A percentile compares a stretch with the other conserved stretches of the same genome.
These are phyloP conservation scores for Cecropterus lyciades DNA, from an alignment of 1,140 invertebrate genomes.

Conservation along the genomic window DNA sequence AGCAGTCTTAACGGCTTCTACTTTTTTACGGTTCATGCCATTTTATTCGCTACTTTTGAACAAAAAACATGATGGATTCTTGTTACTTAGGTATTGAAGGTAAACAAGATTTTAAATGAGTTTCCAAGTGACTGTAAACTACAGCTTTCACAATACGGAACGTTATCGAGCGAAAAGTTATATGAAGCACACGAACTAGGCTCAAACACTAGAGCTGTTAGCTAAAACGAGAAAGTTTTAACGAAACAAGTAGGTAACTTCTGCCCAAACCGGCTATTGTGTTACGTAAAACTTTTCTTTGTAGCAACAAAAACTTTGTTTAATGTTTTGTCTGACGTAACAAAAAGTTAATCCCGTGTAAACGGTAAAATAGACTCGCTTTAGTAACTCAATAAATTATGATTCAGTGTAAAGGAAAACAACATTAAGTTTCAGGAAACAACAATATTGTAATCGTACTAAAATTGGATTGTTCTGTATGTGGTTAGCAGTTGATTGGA, in stretches of 20 bases:
- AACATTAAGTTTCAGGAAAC: conserved; percentile 20
- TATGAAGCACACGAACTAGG: conserved; percentile 28
- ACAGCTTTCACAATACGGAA: conserved; percentile 7
- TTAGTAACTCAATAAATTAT: conserved; percentile 15
- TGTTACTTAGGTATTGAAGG: background rate
- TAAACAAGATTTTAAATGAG: conserved; percentile 12
- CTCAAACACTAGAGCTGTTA: conserved; percentile 31
- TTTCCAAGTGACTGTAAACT: background rate
- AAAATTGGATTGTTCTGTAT: conserved; percentile 17
- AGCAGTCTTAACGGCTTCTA: conserved; percentile 1
- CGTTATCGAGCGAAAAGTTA: conserved; percentile 9
- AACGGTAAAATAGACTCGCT: conserved; percentile 26
- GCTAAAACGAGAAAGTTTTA: conserved; percentile 36
- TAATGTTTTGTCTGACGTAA: conserved; percentile 32
- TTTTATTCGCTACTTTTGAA: conserved; percentile 14
- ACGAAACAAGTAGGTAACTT: conserved; percentile 30
- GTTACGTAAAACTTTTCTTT: conserved; percentile 34
- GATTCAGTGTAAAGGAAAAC: conserved; percentile 21
- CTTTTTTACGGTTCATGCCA: conserved; percentile 6
- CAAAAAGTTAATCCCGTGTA: conserved; percentile 15
- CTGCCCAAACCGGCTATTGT: conserved; percentile 34
- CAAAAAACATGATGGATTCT: background rate
- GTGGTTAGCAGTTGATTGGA: conserved; percentile 26
- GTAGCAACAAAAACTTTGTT: conserved; percentile 28
- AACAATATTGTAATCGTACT: conserved; percentile 17